Conservation (phyloP, 2,888 invertebrate genomes). For the Lithophane socia region DNA sequence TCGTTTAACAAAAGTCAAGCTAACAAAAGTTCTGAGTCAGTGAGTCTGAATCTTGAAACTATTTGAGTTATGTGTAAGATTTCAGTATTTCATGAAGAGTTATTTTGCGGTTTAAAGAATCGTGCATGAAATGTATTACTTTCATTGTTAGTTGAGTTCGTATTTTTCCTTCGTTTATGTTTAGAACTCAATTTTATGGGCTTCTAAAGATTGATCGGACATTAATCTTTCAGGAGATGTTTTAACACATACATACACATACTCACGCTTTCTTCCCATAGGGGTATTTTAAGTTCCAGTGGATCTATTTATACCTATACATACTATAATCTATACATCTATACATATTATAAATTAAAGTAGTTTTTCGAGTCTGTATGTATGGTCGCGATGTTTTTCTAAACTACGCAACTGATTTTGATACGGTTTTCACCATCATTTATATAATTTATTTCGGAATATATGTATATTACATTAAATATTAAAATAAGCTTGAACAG, state of each 20-base stretch:
- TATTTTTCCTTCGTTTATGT: slow-evolving; percentile 25
- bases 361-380: no score
- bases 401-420: no score
- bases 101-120: slow-evolving; percentile 17
- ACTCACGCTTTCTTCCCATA: no score
- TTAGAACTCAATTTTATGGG: slow-evolving; percentile 28
- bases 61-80: slow-evolving; percentile 39
- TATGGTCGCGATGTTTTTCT: no score
- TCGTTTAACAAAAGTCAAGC: neutral
- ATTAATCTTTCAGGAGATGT: slow-evolving; percentile 11
- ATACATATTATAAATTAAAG: no score
- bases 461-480: no score
- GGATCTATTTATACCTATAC: no score
- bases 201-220: slow-evolving; percentile 17
- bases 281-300: slow-evolving; percentile 6
- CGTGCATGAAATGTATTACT: neutral
- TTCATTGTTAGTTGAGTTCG: neutral
- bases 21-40: slow-evolving; percentile 19
- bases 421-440: no score
- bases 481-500: neutral
- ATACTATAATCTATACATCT: no score
- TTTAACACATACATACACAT: neutral
- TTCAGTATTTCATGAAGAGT: slow-evolving; percentile 18
- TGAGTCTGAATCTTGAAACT: slow-evolving; percentile 34
- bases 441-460: no score